Evolutionary conservation across 1,140 invertebrate genomes (phyloP).

Genomic region (Drosophila pruinosa): DNA sequence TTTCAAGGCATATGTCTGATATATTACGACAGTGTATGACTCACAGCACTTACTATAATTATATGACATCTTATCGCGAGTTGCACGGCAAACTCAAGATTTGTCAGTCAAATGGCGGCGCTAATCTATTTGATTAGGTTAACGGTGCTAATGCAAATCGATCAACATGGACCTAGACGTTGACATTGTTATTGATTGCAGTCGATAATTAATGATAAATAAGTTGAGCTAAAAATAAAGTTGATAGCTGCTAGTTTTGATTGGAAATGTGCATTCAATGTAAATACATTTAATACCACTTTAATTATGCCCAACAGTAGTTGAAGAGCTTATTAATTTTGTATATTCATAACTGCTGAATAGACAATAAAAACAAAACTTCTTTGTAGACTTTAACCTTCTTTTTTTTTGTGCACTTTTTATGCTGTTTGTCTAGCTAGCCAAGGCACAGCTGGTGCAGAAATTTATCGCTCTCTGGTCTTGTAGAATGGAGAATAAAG

Average conservation of each 20-base stretch:
- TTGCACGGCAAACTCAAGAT: not conserved
- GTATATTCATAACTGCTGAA: not conserved
- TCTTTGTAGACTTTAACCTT: not conserved
- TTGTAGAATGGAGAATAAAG: constrained; percentile 21
- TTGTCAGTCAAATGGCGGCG: not conserved
- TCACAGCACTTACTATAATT: not conserved
- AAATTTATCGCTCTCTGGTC: constrained; percentile 49
- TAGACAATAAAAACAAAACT: not conserved
- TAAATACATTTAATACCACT: too few relatives aligned
- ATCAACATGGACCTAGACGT: not conserved
- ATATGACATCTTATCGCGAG: not conserved
- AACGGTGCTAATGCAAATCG: not conserved
- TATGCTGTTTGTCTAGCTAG: not conserved
- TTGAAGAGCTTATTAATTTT: too few relatives aligned
- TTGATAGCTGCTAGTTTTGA: too few relatives aligned
- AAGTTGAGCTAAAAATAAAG: too few relatives aligned
- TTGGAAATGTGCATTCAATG: too few relatives aligned
- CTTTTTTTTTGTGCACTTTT: not conserved
- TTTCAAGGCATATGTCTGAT: constrained; percentile 8
- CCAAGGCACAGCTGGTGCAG: constrained; percentile 26
- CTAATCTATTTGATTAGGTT: constrained; percentile 1
- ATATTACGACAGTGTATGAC: not conserved
- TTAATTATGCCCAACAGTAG: not conserved
- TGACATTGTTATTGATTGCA: not conserved
- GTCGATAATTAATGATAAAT: too few relatives aligned